Evolutionary conservation across 2,113 vertebrate species (phyloP), one percentile per base, ranked within the genome.

Genomic region (Tauraco erythrolophus): DNA sequence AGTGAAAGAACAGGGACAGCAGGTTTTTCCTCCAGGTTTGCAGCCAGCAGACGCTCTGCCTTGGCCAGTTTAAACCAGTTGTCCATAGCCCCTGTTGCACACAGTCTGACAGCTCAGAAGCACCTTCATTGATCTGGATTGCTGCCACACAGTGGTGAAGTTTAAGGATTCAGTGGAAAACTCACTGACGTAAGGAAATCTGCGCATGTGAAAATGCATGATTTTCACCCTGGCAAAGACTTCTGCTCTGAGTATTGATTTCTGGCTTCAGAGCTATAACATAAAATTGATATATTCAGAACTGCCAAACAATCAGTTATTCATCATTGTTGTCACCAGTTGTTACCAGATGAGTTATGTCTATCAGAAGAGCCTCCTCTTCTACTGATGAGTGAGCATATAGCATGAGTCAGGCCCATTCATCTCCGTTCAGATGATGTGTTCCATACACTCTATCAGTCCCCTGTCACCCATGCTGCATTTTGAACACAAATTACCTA

Each of bases 401-500:
- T 0, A 76, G 65, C 66, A 77, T 60, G 92, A 90, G 89, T 84
- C 77, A 96, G 89, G 94, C 92, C 61, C 92, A 84, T 95, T 76
- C 92, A 89, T 91, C 86, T 96, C 77, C 89, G 84, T 57, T 87
- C 61, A 93, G 91, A 28, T 69, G 94, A 70, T 25, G 86, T 35
- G 79, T 75, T 84, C 81, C 85, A 81, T 11, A 90, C 79, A 83
- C 58, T 61, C 78, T 80, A 30, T 90, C 61, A 95, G 74, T 92
- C 60, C 91, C 92, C 65, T 94, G 89, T 72, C 93, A 95, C 14
- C 27, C 91, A 94, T 94, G 95, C 92, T 97, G 92, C 95, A 97
- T 93, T 54, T 92, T 10, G 16, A 97, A 56, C 72, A 61, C 71
- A 57, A 84, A 97, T 98, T 95, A 99, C 99, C 99, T 99, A 92